A percentile compares a stretch with the other conserved stretches of the same genome.
Evolutionary conservation across 37 sponge, comb jelly and placozoan species (phyloP).

Genomic region (Halisarca cf. caerulea): DNA sequence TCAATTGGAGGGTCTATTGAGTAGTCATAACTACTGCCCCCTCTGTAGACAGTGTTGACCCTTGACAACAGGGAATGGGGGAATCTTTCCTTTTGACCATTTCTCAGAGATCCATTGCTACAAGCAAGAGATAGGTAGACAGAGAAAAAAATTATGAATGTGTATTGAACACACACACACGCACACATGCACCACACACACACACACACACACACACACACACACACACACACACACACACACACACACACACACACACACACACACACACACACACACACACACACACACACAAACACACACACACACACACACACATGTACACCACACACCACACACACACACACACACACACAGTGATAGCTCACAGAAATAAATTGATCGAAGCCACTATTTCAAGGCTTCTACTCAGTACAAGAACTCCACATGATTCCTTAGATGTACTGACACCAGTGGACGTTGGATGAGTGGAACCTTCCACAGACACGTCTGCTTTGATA

Average conservation of each 20-base stretch:
- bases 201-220: no score
- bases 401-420: not conserved
- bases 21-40: not conserved
- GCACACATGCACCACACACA: no score
- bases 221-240: no score
- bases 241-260: no score
- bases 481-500: not conserved
- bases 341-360: not conserved
- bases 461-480: not conserved
- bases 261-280: no score
- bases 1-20: not conserved
- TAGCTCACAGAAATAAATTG: not conserved
- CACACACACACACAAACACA: no score
- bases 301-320: not conserved
- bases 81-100: no score
- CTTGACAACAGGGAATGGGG: not conserved
- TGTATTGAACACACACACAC: no score
- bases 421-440: not conserved
- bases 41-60: not conserved
- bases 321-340: not conserved
- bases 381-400: constrained; percentile 1
- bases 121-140: no score
- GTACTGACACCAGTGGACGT: not conserved
- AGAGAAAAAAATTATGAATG: no score
- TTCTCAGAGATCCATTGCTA: not conserved